Evolutionary conservation across 2,113 vertebrate genomes (phyloP).

Genomic region (Petroica traversi): DNA sequence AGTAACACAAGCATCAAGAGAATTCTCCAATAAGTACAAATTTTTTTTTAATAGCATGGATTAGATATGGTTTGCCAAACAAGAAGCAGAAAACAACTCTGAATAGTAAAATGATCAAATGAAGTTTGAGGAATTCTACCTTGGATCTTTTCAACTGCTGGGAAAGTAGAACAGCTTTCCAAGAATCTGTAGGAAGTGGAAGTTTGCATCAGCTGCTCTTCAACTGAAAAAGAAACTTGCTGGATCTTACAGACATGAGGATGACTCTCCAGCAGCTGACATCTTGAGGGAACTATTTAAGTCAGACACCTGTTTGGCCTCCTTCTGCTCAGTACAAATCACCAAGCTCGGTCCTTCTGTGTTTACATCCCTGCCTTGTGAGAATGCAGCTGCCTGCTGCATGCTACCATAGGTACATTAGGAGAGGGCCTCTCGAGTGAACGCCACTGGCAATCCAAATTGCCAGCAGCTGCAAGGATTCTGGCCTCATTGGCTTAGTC

Average conservation of each 20-base stretch:
- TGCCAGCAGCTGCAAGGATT: slow-evolving; percentile 28
- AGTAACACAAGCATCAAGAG: neutral
- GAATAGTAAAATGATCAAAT: slow-evolving; percentile 11
- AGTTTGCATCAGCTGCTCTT: neutral
- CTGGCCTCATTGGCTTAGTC: neutral
- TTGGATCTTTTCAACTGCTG: neutral
- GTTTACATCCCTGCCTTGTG: neutral
- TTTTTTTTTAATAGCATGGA: neutral
- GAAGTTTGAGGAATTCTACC: neutral
- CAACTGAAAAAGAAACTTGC: neutral
- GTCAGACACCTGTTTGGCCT: neutral
- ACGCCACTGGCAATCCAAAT: neutral
- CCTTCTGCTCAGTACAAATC: neutral
- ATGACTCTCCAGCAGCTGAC: slow-evolving; percentile 12
- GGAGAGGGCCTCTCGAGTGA: neutral
- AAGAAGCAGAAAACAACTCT: neutral
- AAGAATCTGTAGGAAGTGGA: neutral
- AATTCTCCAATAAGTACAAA: neutral
- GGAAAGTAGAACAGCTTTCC: neutral
- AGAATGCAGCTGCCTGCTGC: slow-evolving; percentile 1
- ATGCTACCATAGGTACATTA: neutral
- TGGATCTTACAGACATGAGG: neutral
- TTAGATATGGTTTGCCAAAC: neutral
- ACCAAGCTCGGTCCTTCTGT: neutral
- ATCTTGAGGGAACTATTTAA: neutral